Evolutionary conservation across 2,797 vertebrate genomes (phyloP).

Genomic region (Ctenopoma kingsleyae): DNA sequence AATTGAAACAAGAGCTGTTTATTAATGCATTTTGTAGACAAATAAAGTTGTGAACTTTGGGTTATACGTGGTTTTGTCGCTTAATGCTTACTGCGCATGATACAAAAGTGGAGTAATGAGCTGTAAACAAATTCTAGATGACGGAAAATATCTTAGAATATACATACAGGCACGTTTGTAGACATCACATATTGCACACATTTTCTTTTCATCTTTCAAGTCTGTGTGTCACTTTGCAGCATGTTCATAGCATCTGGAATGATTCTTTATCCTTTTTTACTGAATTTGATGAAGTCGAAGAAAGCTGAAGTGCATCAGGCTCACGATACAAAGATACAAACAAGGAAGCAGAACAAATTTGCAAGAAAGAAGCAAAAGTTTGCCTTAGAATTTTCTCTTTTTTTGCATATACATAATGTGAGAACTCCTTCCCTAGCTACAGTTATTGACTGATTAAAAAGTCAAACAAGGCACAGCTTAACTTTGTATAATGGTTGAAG

Average conservation of each 20-base stretch:
- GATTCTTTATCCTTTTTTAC: background rate
- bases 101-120: slow-evolving; percentile 45
- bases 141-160: slow-evolving; percentile 51
- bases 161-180: slow-evolving; percentile 80
- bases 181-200: slow-evolving; percentile 81
- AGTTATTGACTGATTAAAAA: slow-evolving; percentile 48
- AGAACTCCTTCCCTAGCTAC: slow-evolving; percentile 44
- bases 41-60: slow-evolving; percentile 63
- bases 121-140: slow-evolving; percentile 61
- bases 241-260: slow-evolving; percentile 11
- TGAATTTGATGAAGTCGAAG: background rate
- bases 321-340: slow-evolving; percentile 24
- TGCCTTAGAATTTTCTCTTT: slow-evolving; percentile 26
- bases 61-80: slow-evolving; percentile 13
- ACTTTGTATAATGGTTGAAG: slow-evolving; percentile 38
- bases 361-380: slow-evolving; percentile 54
- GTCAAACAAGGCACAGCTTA: slow-evolving; percentile 71
- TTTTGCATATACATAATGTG: slow-evolving; percentile 67
- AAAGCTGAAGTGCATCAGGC: slow-evolving; percentile 12
- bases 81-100: slow-evolving; percentile 38
- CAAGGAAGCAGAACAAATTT: slow-evolving; percentile 33
- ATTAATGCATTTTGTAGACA: slow-evolving; percentile 64
- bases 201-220: slow-evolving; percentile 24
- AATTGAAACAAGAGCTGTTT: slow-evolving; percentile 42
- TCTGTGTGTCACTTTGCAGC: slow-evolving; percentile 14